Base-by-base conservation (phyloP, 1,140 invertebrate genomes). In the Drosophila virilis region DNA sequence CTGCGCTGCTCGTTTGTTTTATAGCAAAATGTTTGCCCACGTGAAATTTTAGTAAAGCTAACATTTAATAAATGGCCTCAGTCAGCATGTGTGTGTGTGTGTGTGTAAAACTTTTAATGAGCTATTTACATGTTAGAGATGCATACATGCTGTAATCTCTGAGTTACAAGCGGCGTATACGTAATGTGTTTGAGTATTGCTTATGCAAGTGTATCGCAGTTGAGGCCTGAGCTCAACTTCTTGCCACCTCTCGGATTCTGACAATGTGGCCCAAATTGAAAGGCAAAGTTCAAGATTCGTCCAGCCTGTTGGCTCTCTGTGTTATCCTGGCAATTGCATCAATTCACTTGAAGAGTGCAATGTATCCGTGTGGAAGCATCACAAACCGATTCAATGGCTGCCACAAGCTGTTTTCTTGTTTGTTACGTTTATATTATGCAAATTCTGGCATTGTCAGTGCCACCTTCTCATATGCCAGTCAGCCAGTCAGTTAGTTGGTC, bases 61-160 rank as follows among this genome's bases (percentile, higher is more conserved):
- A 66, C 83, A 77, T 88, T 86, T 88, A 86, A 88, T 86, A 85
- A 88, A 86, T 86, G 79, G 74, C 58, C 72, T 22, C 57, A 67
- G 67, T 50, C 59, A 55, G 43, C 15, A 38, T 37, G 28, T 60
- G 15, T 32, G 9, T n/a, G 54, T 55, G 55, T 65, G 51, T 54
- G 48, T 45, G 33, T 50, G 52, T 40, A 28, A 43, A 67, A 73
- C 33, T 67, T 57, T 74, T 74, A 74, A 74, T 74, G 71, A 74
- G 71, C 71, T 68, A 69, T 74, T 69, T 61, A 60, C 42, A 54
- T 54, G 57, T 71, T n/a, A 46, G 52, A 62, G 22, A 42, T 51
- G 37, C 28, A 17, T 50, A 37, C 12, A 33, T 8, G 48, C 5
- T 66, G 32, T 48, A 59, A 48, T 37, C 37, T 17, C n/a, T 40